Evolutionary conservation across 2,888 invertebrate genomes (phyloP), one percentile per base, ranked within the genome.

Genomic region (Didymodactylos carnosus): DNA sequence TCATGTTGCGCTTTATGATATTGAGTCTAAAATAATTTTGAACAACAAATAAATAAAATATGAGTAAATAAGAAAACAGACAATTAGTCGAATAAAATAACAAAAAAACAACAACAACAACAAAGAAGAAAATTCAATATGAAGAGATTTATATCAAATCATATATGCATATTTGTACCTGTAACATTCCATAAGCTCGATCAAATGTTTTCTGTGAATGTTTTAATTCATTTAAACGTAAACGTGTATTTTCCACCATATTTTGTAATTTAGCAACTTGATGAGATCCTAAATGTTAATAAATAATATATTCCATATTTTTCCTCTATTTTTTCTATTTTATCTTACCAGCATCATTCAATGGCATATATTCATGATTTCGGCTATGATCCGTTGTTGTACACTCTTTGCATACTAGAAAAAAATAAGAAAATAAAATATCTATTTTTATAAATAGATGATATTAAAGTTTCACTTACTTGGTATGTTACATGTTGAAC

Each of bases 401-500:
- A 35, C 62, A 62, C n/a, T 29, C 35, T 6, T 7, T 19, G n/a
- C 62, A 62, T n/a, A 94, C 62, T 62, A 62, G 19, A 35, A 35
- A 62, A 25, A 2, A 27, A 62, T n/a, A n/a, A n/a, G 4, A 35
- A 62, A 35, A 27, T 16, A 29, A 16, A 13, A 53, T n/a, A 29
- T 16, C 0, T 19, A 53, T n/a, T 29, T 3, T 5, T 35, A 4
- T 16, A 35, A 27, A 23, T 16, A n/a, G n/a, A n/a, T n/a, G n/a
- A n/a, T 14, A 27, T 29, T 53, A 53, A 53, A 53, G 10, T n/a
- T n/a, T 62, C 35, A 62, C 82, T 94, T 94, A 79, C 94, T 90
- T 14, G 94, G 90, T 77, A 90, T 88, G 77, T 90, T 89, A 86
- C 97, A 98, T 19, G 91, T 91, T 80, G 91, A 89, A 83, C 97